Evolutionary conservation across 2,113 vertebrate species (phyloP).

Genomic region (Jaculus jaculus): DNA sequence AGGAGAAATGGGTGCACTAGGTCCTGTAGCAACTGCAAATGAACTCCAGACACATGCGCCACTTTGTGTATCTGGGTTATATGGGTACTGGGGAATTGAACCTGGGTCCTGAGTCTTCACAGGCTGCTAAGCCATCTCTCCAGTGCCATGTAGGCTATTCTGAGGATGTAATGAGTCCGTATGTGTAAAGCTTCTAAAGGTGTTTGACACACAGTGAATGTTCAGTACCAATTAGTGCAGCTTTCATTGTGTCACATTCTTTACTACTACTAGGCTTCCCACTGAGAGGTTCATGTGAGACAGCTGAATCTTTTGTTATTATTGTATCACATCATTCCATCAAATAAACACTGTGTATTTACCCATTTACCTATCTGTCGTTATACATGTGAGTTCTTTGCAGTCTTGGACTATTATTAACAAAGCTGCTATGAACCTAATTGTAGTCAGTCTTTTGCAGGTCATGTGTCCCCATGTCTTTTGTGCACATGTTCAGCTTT

Average conservation of each 20-base stretch:
- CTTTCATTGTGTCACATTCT: background rate
- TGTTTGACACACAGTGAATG: background rate
- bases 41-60: no score
- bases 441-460: background rate
- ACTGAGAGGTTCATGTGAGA: constrained; percentile 9
- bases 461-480: background rate
- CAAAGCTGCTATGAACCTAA: background rate
- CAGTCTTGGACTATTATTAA: background rate
- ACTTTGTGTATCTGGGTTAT: no score
- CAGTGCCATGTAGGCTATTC: background rate
- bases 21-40: no score
- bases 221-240: background rate
- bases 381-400: background rate
- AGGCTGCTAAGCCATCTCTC: no score
- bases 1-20: no score
- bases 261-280: background rate
- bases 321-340: background rate
- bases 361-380: background rate
- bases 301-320: constrained; percentile 6
- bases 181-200: background rate
- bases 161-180: background rate
- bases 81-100: no score
- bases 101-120: no score
- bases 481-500: background rate
- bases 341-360: background rate